Base-by-base conservation (phyloP, 2,797 vertebrate genomes). In the Ctenochaetus hawaiiensis region DNA sequence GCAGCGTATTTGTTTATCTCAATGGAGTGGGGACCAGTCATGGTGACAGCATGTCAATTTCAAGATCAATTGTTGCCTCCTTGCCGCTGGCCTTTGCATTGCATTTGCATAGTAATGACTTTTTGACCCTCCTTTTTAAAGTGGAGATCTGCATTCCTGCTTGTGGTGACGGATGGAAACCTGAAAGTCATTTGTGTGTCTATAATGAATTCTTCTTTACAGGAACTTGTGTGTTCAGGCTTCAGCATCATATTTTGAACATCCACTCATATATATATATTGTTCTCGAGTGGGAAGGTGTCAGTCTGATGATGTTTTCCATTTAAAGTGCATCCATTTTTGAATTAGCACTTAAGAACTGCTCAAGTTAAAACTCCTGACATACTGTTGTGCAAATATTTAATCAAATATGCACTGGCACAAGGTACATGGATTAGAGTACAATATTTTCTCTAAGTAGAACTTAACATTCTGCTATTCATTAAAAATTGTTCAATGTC, bases 41-140 rank as follows among this genome's bases (percentile, higher is more conserved):
- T 71, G 85, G 91, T 93, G 93, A 95, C 94, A 94, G 93, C 91
- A 94, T 91, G 93, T 94, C 94, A 94, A 95, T 95, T 94, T 90
- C 86, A 71, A 91, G 91, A 96, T 96, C 94, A 94, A 95, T 96
- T 90, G 91, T 90, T 92, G 93, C 90, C 90, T 88, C 81, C 81
- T 87, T 84, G 93, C 93, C 91, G 89, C 86, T 85, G 87, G 94
- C 91, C 88, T 91, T 91, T 91, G 93, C 91, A 94, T 93, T 77
- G 65, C 86, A 95, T 95, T 95, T 94, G 80, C 95, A 95, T 95
- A 94, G 92, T 93, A 95, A 95, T 95, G 89, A 87, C 90, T 89
- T 89, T 85, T 89, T 92, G 89, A 93, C 90, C 90, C 92, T 85
- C 67, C 72, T 81, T 87, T 79, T 66, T 30, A 83, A 88, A 82